Percentiles rank a stretch among this genome's conserved stretches.
Conservation (phyloP, 2,797 vertebrate species). For the Trachops cirrhosus region DNA sequence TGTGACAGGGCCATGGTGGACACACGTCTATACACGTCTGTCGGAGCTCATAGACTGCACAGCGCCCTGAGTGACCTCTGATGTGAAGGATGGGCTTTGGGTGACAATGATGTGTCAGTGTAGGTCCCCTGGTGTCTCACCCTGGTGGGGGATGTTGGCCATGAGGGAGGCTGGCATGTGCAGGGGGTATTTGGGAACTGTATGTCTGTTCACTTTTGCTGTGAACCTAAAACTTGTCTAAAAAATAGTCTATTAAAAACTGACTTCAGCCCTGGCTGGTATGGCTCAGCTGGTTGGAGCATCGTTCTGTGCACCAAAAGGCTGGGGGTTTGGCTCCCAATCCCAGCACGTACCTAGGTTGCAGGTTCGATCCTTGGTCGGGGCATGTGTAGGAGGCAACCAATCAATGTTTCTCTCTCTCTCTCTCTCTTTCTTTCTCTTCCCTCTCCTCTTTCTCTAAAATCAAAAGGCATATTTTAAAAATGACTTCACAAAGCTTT, state of each 20-base stretch:
- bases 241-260: not conserved
- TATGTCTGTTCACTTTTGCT: not conserved
- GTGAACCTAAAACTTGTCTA: not conserved
- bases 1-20: not conserved
- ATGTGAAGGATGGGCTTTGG: not conserved
- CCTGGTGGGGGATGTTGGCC: not conserved
- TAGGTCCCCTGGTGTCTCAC: not conserved
- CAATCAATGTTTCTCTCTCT: not conserved
- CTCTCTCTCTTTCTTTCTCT: not conserved
- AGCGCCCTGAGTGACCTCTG: not conserved
- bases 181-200: not conserved
- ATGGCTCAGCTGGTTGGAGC: not conserved
- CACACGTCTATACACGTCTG: not conserved
- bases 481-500: not conserved
- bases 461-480: not conserved
- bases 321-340: not conserved
- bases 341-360: not conserved
- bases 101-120: not conserved
- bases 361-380: not conserved
- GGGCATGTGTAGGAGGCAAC: not conserved
- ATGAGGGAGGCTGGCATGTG: accelerated
- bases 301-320: not conserved
- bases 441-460: not conserved
- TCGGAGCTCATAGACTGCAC: not conserved
- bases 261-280: not conserved